These are phyloP conservation scores for Apeira syringaria DNA, from an alignment of 2,888 invertebrate genomes.

Conservation along the genomic window DNA sequence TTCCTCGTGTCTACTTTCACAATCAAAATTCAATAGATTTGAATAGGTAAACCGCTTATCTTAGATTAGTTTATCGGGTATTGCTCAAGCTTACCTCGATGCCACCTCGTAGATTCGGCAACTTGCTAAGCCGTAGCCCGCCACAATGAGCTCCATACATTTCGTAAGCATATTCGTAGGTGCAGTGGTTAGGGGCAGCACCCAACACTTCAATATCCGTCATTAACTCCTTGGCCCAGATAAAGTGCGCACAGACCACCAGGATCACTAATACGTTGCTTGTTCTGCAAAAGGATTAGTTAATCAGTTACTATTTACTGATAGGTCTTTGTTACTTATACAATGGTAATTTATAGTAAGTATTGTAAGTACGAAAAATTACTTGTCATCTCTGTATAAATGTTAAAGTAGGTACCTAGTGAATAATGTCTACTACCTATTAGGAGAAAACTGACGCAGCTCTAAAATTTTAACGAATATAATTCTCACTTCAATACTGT, in stretches of 20 bases:
- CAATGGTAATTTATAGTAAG: no score
- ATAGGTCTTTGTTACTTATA: no score
- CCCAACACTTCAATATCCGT: constrained; percentile 64
- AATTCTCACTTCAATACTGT: no score
- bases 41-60: constrained; percentile 29
- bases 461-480: no score
- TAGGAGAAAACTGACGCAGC: no score
- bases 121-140: constrained; percentile 65
- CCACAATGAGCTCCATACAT: constrained; percentile 83
- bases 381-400: no score
- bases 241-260: constrained; percentile 36
- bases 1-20: constrained; percentile 15
- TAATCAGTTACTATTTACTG: neutral
- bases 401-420: no score
- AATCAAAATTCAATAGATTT: constrained; percentile 31
- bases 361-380: no score
- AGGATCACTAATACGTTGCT: constrained; percentile 38
- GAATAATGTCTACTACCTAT: no score
- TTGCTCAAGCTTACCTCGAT: constrained; percentile 73
- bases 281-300: constrained; percentile 36
- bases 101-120: constrained; percentile 76
- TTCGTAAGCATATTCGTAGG: constrained; percentile 73
- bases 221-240: constrained; percentile 48
- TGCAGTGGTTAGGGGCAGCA: constrained; percentile 65
- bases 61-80: constrained; percentile 31